phyloP scores from a whole-genome alignment of 1,140 invertebrate genomes.

The Steinernema khuongi region DNA sequence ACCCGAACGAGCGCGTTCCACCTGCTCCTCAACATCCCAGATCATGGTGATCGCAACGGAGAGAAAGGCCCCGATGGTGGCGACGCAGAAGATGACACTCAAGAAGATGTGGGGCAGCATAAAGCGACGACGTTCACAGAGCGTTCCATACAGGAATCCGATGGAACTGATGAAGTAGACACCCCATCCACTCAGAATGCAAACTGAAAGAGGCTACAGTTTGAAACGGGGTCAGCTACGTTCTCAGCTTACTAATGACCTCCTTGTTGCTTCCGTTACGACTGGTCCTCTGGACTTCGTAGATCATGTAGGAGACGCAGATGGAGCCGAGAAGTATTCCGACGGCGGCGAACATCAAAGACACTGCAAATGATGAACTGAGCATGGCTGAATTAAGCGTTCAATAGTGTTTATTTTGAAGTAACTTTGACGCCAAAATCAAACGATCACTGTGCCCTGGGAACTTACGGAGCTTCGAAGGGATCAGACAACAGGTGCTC shows the following conservation, averaged over 20 bases:
- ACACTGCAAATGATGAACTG: not conserved
- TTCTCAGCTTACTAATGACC: not conserved
- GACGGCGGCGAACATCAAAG: not conserved
- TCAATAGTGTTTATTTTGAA: not conserved
- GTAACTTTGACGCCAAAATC: no score
- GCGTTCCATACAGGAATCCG: not conserved
- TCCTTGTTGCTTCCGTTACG: not conserved
- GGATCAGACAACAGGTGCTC: conserved; percentile 3
- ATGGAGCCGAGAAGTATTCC: not conserved
- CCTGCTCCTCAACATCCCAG: conserved; percentile 2
- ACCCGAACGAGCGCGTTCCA: not conserved
- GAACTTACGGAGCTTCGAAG: not conserved
- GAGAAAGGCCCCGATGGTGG: conserved; percentile 5
- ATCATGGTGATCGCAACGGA: conserved; percentile 1
- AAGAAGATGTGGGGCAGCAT: conserved; percentile 18
- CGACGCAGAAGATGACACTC: conserved; percentile 22
- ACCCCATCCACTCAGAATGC: not conserved
- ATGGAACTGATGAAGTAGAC: not conserved
- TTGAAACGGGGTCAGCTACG: not conserved
- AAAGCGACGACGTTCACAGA: not conserved
- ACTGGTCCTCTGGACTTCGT: not conserved
- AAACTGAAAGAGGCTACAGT: not conserved
- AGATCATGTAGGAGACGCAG: not conserved
- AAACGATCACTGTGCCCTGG: not conserved
- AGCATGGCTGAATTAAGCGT: not conserved